Conservation (phyloP, 2,113 vertebrate species). For the Lethenteron reissneri region DNA sequence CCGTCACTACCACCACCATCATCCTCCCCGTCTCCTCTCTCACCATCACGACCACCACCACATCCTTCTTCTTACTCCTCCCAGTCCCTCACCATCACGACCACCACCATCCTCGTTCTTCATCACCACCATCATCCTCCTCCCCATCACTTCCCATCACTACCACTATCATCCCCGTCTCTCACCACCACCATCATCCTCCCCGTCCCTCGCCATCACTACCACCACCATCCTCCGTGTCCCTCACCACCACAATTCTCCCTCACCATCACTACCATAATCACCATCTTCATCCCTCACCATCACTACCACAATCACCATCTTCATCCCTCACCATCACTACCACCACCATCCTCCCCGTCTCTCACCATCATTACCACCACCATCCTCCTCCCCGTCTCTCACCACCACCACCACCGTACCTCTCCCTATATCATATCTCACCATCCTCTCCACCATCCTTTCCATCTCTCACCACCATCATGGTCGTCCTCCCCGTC, state of each 20-base stretch:
- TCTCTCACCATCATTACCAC: neutral
- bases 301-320: neutral
- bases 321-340: neutral
- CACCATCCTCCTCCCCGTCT: neutral
- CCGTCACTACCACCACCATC: neutral
- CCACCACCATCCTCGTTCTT: neutral
- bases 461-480: neutral
- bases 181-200: neutral
- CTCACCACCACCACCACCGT: neutral
- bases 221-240: neutral
- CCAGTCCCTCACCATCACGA: neutral
- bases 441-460: neutral
- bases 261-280: neutral
- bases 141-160: neutral
- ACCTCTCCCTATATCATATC: neutral
- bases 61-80: neutral
- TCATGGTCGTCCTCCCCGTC: neutral
- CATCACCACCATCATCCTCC: neutral
- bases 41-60: neutral
- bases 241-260: neutral
- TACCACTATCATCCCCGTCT: neutral
- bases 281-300: neutral
- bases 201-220: neutral
- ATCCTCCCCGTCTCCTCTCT: neutral
- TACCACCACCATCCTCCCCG: neutral